A percentile compares a stretch with the other conserved stretches of the same genome.
Conservation (phyloP, 30 jellyfish, hydroid and myxozoan species). For the Morbakka virulenta region DNA sequence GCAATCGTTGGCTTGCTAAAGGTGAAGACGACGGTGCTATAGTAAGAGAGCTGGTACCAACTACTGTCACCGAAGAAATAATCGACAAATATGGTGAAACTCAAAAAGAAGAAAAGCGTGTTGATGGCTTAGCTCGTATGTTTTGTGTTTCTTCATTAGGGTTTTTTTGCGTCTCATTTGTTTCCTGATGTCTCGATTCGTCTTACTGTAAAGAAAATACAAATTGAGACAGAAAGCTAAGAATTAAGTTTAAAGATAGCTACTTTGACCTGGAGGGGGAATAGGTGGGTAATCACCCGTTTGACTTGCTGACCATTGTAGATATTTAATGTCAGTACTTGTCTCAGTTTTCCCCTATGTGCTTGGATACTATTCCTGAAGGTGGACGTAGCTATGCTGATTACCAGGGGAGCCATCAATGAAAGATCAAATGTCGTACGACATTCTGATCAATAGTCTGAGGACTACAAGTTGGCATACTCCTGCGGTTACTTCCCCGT, state of each 20-base stretch:
- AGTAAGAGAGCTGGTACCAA: constrained; percentile 95
- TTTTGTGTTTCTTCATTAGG: background rate
- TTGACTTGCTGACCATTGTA: too few relatives aligned
- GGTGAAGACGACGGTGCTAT: constrained; percentile 96
- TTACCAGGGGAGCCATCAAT: too few relatives aligned
- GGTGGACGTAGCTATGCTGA: too few relatives aligned
- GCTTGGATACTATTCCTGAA: too few relatives aligned
- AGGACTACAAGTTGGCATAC: too few relatives aligned
- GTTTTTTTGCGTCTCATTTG: background rate
- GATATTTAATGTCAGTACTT: too few relatives aligned
- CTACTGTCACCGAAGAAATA: constrained; percentile 79
- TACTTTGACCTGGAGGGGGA: background rate
- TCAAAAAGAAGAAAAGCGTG: constrained; percentile 78
- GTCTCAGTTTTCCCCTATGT: too few relatives aligned
- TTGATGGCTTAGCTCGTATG: constrained; percentile 90
- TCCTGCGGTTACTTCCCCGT: too few relatives aligned
- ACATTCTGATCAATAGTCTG: too few relatives aligned
- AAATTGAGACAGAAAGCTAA: background rate
- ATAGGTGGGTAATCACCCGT: too few relatives aligned
- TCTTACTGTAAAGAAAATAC: background rate
- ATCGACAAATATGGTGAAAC: constrained; percentile 65
- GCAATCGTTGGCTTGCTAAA: constrained; percentile 98
- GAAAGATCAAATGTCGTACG: too few relatives aligned
- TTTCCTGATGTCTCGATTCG: background rate
- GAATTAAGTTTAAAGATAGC: too few relatives aligned